Conservation (phyloP, 1,140 invertebrate species). For the Cydia strobilella region DNA sequence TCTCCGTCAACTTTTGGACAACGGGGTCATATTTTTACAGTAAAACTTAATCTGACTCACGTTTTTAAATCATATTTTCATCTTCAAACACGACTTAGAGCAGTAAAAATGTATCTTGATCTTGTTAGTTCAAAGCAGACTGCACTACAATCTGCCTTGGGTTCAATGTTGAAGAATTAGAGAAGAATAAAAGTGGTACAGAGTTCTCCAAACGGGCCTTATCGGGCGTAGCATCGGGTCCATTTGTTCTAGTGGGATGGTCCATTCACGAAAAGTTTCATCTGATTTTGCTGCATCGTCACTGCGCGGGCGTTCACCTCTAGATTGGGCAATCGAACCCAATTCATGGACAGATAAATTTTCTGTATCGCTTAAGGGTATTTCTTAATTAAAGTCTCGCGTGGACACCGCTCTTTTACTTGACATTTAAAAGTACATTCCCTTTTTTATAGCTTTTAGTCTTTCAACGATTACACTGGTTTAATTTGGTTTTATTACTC, state of each 20-base stretch:
- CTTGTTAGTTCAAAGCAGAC: conserved; percentile 4
- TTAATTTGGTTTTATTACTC: neutral
- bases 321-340: conserved; percentile 48
- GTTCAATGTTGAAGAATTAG: conserved; percentile 9
- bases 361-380: conserved; percentile 27
- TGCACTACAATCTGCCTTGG: neutral
- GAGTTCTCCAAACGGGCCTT: conserved; percentile 33
- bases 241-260: conserved; percentile 49
- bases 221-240: conserved; percentile 46
- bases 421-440: conserved; percentile 16
- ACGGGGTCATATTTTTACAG: conserved; percentile 18
- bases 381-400: conserved; percentile 27
- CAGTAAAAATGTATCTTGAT: conserved; percentile 23
- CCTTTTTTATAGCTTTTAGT: conserved; percentile 17
- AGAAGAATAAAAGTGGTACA: conserved; percentile 15
- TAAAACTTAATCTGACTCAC: conserved; percentile 25
- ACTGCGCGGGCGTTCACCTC: conserved; percentile 43
- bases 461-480: neutral
- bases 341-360: conserved; percentile 43
- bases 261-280: conserved; percentile 56
- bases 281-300: conserved; percentile 43
- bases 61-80: conserved; percentile 29
- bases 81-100: conserved; percentile 20
- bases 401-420: conserved; percentile 17
- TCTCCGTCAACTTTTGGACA: neutral